Evolutionary conservation across 2,113 vertebrate genomes (phyloP).

Genomic region (Kryptolebias marmoratus): DNA sequence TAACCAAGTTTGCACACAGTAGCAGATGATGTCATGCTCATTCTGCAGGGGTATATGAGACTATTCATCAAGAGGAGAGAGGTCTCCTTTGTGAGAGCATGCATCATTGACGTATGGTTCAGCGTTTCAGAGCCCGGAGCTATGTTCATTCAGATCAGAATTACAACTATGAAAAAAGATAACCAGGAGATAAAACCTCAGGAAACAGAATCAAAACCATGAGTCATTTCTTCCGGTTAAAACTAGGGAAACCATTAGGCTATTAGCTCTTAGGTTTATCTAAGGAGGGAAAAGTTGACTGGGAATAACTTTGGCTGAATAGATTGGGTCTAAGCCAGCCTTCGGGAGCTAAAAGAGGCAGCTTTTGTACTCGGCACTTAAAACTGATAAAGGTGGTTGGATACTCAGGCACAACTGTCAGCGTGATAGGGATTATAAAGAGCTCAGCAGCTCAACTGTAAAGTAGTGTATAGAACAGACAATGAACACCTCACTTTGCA

Average conservation of each 20-base stretch:
- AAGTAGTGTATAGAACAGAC: conserved; percentile 44
- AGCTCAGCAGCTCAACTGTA: conserved; percentile 36
- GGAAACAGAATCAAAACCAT: conserved; percentile 29
- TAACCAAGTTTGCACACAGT: conserved; percentile 55
- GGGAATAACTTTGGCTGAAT: conserved; percentile 36
- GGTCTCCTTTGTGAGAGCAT: conserved; percentile 8
- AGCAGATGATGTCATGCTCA: conserved; percentile 63
- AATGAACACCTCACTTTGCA: conserved; percentile 32
- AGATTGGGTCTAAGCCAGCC: not conserved
- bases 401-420: conserved; percentile 33
- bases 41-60: not conserved
- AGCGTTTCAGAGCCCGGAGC: conserved; percentile 29
- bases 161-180: conserved; percentile 33
- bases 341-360: conserved; percentile 12
- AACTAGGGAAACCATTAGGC: conserved; percentile 34
- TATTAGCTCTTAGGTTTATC: conserved; percentile 44
- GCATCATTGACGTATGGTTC: conserved; percentile 23
- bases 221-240: conserved; percentile 34
- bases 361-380: conserved; percentile 39
- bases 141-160: conserved; percentile 34
- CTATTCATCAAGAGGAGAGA: conserved; percentile 21
- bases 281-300: conserved; percentile 23
- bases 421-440: conserved; percentile 44
- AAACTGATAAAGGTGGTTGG: conserved; percentile 40
- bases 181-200: conserved; percentile 28